phyloP scores from a whole-genome alignment of 2,888 invertebrate genomes.

The Drosophila birchii region DNA sequence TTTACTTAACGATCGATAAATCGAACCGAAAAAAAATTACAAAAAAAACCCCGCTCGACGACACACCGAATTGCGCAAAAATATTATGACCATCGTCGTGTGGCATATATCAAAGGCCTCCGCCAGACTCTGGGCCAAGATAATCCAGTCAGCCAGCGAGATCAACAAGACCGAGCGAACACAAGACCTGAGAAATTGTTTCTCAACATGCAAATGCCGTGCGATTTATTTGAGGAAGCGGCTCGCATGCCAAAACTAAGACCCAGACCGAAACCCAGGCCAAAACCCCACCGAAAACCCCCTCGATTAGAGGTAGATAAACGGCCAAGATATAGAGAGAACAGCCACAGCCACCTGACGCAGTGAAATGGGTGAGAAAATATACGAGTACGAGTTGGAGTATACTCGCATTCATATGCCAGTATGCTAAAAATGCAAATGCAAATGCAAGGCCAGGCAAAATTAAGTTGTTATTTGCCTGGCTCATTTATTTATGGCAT shows the following conservation, averaged over 20 bases:
- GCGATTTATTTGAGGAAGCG: slow-evolving; percentile 80
- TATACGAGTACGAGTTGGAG: slow-evolving; percentile 6
- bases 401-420: slow-evolving; percentile 26
- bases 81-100: slow-evolving; percentile 81
- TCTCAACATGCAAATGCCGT: slow-evolving; percentile 79
- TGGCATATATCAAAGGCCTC: slow-evolving; percentile 77
- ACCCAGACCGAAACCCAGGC: slow-evolving; percentile 30
- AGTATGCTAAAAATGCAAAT: slow-evolving; percentile 67
- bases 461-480: slow-evolving; percentile 69
- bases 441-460: slow-evolving; percentile 58
- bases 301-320: slow-evolving; percentile 34
- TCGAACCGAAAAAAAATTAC: slow-evolving; percentile 51
- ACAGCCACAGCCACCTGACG: slow-evolving; percentile 27
- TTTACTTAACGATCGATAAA: slow-evolving; percentile 75
- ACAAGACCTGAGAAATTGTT: slow-evolving; percentile 74
- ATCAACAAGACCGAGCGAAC: slow-evolving; percentile 46
- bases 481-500: slow-evolving; percentile 56
- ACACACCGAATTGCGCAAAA: slow-evolving; percentile 83
- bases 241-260: slow-evolving; percentile 66
- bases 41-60: slow-evolving; percentile 67
- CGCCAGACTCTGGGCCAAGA: slow-evolving; percentile 49
- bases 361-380: slow-evolving; percentile 74
- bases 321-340: slow-evolving; percentile 29
- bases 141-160: slow-evolving; percentile 52
- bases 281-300: slow-evolving; percentile 54